A percentile compares a stretch with the other conserved stretches of the same genome.
These are phyloP conservation scores for Ganaspis brasiliensis DNA, from an alignment of 2,888 invertebrate species.

Conservation along the genomic window DNA sequence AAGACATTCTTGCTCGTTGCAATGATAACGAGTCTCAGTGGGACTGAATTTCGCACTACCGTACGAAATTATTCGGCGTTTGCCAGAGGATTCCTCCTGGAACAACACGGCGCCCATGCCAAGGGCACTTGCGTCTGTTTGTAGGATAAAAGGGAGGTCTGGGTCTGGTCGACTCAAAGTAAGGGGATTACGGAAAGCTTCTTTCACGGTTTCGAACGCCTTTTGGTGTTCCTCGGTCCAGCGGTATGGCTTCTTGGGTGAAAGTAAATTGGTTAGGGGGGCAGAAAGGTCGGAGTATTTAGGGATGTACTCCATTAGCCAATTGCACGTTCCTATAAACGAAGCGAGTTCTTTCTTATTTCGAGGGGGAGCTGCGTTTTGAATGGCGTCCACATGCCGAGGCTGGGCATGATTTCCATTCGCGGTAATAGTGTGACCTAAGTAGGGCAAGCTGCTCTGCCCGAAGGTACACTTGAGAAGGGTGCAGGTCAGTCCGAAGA, in stretches of 20 bases:
- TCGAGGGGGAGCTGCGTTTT: not conserved
- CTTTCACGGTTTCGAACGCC: conserved; percentile 22
- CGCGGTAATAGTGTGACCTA: not conserved
- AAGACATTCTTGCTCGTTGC: conserved; percentile 58
- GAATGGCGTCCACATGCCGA: not conserved
- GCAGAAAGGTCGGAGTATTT: not conserved
- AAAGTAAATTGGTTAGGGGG: conserved; percentile 4
- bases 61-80: conserved; percentile 43
- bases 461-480: conserved; percentile 33
- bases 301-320: conserved; percentile 19
- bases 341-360: not conserved
- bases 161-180: conserved; percentile 37
- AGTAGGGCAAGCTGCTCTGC: not conserved
- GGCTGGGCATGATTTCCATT: not conserved
- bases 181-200: conserved; percentile 6
- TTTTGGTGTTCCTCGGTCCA: conserved; percentile 30
- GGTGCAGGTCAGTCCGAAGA: conserved; percentile 46
- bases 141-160: conserved; percentile 3
- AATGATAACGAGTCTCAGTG: conserved; percentile 48
- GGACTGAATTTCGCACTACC: conserved; percentile 45
- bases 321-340: conserved; percentile 50
- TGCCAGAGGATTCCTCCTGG: conserved; percentile 1
- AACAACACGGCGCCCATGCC: conserved; percentile 33
- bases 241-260: not conserved
- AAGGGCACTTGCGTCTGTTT: conserved; percentile 44